Evolutionary conservation across 2,888 invertebrate species (phyloP).

Genomic region (Euclidia mi): DNA sequence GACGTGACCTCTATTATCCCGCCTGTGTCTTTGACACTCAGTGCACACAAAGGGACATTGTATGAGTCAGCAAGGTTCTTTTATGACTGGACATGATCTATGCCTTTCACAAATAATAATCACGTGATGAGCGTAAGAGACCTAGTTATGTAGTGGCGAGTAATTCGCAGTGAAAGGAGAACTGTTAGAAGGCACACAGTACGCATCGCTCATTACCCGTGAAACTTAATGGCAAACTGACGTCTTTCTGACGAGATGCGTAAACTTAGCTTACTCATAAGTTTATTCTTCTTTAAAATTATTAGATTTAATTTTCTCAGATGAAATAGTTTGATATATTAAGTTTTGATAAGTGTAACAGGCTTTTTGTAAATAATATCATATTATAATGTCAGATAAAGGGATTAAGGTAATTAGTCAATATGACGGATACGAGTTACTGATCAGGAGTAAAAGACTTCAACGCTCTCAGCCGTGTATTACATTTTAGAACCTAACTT

Average conservation of each 20-base stretch:
- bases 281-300: too few relatives aligned
- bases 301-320: too few relatives aligned
- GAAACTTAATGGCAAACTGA: slow-evolving; percentile 13
- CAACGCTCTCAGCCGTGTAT: slow-evolving; percentile 30
- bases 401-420: background rate
- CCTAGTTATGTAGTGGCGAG: slow-evolving; percentile 14
- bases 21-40: slow-evolving; percentile 17
- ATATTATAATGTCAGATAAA: too few relatives aligned
- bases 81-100: slow-evolving; percentile 47
- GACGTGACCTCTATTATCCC: slow-evolving; percentile 47
- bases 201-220: slow-evolving; percentile 7
- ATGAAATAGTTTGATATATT: too few relatives aligned
- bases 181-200: slow-evolving; percentile 24
- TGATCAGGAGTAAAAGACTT: slow-evolving; percentile 46
- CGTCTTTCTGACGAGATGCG: slow-evolving; percentile 2
- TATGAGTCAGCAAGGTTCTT: slow-evolving; percentile 54
- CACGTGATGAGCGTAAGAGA: slow-evolving; percentile 66
- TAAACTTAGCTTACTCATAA: too few relatives aligned
- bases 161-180: slow-evolving; percentile 45
- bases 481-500: too few relatives aligned
- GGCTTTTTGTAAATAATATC: too few relatives aligned
- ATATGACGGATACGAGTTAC: background rate
- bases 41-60: slow-evolving; percentile 40
- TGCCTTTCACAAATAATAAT: slow-evolving; percentile 70
- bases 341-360: too few relatives aligned